Conservation (phyloP, 1,140 invertebrate species). For the Rhagoletis pomonella region DNA sequence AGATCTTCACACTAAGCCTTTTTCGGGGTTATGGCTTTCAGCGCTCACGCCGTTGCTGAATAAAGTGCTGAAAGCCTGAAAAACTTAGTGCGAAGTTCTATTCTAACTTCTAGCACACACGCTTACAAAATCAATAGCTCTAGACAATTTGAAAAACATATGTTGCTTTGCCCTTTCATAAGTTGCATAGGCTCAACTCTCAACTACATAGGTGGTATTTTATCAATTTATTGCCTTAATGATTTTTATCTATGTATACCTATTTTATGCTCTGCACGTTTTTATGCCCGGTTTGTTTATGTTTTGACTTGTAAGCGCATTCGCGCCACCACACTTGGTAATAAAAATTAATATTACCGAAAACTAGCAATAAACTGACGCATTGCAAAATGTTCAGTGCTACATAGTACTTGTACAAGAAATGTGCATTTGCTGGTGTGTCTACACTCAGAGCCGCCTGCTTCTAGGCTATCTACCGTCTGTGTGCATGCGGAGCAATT, state of each 20-base stretch:
- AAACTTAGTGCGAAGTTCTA: no score
- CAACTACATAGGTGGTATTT: neutral
- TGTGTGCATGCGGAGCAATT: constrained; percentile 11
- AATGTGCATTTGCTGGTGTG: neutral
- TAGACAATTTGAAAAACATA: no score
- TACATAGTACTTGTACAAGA: neutral
- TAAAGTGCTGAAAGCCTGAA: no score
- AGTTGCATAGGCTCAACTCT: neutral
- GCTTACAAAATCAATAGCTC: no score
- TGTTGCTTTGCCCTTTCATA: no score
- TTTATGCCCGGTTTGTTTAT: neutral
- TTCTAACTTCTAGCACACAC: no score
- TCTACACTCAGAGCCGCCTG: neutral
- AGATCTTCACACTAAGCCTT: no score
- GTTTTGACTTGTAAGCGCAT: constrained; percentile 6
- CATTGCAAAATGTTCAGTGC: neutral
- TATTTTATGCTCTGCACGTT: neutral
- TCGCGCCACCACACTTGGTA: constrained; percentile 14
- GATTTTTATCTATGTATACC: constrained; percentile 25
- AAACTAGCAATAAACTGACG: constrained; percentile 1
- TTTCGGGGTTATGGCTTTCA: no score
- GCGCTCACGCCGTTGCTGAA: no score
- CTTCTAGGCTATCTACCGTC: neutral
- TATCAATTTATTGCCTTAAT: constrained; percentile 33
- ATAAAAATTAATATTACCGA: constrained; percentile 41